A percentile compares a stretch with the other conserved stretches of the same genome.
Conservation (phyloP, 2,797 vertebrate genomes). For the Chaetodon trifasciatus region DNA sequence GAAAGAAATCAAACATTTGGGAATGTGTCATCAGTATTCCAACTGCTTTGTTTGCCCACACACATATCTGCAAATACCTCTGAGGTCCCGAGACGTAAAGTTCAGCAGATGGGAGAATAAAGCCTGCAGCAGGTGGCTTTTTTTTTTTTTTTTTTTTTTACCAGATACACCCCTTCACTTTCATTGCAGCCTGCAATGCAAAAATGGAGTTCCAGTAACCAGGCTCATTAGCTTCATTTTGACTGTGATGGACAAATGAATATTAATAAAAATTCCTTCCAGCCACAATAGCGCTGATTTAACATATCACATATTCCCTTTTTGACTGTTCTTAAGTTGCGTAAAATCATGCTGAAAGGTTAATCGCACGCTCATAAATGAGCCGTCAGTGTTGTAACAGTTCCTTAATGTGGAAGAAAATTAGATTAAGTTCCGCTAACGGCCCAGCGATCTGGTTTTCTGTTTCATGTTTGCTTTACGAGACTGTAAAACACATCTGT, state of each 20-base stretch:
- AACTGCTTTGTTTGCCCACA: constrained; percentile 62
- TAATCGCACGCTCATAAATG: constrained; percentile 14
- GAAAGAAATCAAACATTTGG: constrained; percentile 74
- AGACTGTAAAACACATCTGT: constrained; percentile 63
- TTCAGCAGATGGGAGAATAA: constrained; percentile 60
- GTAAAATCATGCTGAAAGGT: constrained; percentile 1
- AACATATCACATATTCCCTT: neutral
- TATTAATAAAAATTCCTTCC: constrained; percentile 12
- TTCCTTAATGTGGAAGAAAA: constrained; percentile 17
- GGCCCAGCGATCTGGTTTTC: constrained; percentile 13
- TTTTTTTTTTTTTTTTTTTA: neutral
- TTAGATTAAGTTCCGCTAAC: constrained; percentile 1
- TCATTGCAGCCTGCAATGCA: constrained; percentile 17
- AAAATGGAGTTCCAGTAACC: constrained; percentile 13
- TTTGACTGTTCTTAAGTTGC: neutral
- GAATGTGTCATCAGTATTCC: constrained; percentile 66
- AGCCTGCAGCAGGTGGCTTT: constrained; percentile 42
- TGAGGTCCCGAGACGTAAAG: constrained; percentile 60
- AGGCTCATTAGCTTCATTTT: constrained; percentile 2
- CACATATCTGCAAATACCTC: constrained; percentile 55
- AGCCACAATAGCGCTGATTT: constrained; percentile 11
- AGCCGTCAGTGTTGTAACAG: constrained; percentile 11
- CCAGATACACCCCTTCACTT: constrained; percentile 12
- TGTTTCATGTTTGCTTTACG: constrained; percentile 56
- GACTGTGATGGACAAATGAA: neutral